phyloP scores from a whole-genome alignment of 2,888 invertebrate genomes.

The Antheraea yamamai region DNA sequence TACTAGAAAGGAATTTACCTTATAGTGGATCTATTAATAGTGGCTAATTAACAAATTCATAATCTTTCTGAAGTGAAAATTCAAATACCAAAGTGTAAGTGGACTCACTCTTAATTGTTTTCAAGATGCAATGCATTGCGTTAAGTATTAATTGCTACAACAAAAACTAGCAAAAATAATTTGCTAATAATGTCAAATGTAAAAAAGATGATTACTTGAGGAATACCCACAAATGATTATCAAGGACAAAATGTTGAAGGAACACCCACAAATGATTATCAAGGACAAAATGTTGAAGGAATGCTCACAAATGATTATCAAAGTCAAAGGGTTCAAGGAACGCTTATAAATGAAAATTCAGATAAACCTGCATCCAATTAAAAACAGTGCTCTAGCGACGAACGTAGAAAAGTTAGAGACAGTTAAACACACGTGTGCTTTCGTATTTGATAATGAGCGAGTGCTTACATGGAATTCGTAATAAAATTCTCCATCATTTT shows the following conservation, averaged over 20 bases:
- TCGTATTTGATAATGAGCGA: constrained; percentile 15
- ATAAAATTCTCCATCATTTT: neutral
- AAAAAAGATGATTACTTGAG: neutral
- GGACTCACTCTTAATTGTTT: no score
- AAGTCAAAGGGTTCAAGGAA: neutral
- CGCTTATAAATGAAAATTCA: neutral
- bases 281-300: neutral
- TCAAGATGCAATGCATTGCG: no score
- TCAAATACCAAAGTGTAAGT: no score
- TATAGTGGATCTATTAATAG: neutral
- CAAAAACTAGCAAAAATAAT: no score
- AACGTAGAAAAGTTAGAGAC: constrained; percentile 11
- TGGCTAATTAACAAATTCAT: neutral
- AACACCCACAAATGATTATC: neutral
- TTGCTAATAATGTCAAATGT: no score
- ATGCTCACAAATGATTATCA: neutral
- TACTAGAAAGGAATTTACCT: neutral
- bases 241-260: neutral
- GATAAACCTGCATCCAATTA: constrained; percentile 6
- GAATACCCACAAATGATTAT: neutral
- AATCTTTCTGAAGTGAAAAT: no score
- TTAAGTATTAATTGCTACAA: no score
- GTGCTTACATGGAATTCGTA: constrained; percentile 6
- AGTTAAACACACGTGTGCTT: constrained; percentile 15
- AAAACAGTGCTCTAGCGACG: neutral